These are phyloP conservation scores for Aegotheles bennettii DNA, from an alignment of 2,113 vertebrate genomes.

Conservation along the genomic window DNA sequence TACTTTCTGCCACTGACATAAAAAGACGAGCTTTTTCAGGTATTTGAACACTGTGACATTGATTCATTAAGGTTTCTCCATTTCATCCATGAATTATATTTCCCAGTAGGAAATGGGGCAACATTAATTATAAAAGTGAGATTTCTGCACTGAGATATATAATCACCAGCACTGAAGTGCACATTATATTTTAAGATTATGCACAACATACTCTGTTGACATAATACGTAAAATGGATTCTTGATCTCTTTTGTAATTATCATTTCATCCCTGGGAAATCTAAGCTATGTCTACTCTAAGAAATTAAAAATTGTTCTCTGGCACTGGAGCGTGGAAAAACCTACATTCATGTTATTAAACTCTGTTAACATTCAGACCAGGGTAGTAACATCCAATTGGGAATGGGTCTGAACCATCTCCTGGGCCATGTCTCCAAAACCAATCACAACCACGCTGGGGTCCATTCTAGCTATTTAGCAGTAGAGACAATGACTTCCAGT, in stretches of 20 bases:
- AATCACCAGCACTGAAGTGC: neutral
- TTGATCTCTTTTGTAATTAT: conserved; percentile 3
- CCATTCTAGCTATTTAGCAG: neutral
- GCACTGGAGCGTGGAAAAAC: neutral
- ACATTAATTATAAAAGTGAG: conserved; percentile 11
- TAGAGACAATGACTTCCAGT: neutral
- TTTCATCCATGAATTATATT: neutral
- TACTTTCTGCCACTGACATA: neutral
- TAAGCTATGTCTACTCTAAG: neutral
- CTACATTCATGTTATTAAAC: neutral
- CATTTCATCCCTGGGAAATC: neutral
- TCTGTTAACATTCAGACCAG: neutral
- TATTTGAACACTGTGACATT: neutral
- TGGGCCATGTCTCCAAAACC: rapidly evolving
- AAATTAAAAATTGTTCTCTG: neutral
- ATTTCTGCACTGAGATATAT: neutral
- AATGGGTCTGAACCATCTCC: neutral
- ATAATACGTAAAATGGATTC: neutral
- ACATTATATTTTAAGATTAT: neutral
- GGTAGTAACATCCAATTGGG: neutral
- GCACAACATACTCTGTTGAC: neutral
- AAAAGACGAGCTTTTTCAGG: neutral
- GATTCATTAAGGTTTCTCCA: neutral
- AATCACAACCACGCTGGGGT: rapidly evolving
- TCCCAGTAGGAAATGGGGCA: conserved; percentile 2